Base-by-base conservation (phyloP, 2,888 invertebrate genomes). In the Tachina grossa region DNA sequence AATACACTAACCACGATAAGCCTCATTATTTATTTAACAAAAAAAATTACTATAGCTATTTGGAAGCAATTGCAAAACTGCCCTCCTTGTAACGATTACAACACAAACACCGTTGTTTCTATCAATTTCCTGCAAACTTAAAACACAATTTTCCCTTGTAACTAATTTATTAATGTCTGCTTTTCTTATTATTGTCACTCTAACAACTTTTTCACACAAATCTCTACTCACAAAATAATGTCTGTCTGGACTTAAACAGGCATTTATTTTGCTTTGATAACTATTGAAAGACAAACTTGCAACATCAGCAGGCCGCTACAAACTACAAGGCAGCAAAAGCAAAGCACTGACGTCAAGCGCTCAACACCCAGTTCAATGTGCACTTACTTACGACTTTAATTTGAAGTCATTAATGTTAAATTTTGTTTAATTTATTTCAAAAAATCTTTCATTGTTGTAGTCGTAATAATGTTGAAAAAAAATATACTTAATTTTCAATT, bases 331-430 rank as follows among this genome's bases (percentile, higher is more conserved):
- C 53, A 59, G 11, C 14, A 47, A 55, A 47, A 49, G 9, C 39
- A 55, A 47, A 49, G 9, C 39, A 43, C 4, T 16, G 65, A 55
- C 55, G 39, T 55, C 66, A 47, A 19, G 41, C 57, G 16, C 14
- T 57, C 57, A 57, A 57, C 76, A 57, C 66, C 47, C 66, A 19
- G 47, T 68, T 57, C 66, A 68, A 10, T 57, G 31, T 57, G 55
- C 57, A 47, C 19, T 68, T 66, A 47, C 19, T 68, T 66, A 57
- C 11, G 19, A 63, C 39, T 61, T 75, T 49, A 77, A 66, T 47
- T 77, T 47, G 45, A 66, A 66, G 66, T 77, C 66, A 59, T 68
- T 77, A 77, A 57, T 68, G 66, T 68, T 77, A 39, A 77, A 66
- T 57, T 68, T 66, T 19, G 19, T 68, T 77, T 39, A 66, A 77